Conservation (phyloP, 2,797 vertebrate species). For the Lerista edwardsae region DNA sequence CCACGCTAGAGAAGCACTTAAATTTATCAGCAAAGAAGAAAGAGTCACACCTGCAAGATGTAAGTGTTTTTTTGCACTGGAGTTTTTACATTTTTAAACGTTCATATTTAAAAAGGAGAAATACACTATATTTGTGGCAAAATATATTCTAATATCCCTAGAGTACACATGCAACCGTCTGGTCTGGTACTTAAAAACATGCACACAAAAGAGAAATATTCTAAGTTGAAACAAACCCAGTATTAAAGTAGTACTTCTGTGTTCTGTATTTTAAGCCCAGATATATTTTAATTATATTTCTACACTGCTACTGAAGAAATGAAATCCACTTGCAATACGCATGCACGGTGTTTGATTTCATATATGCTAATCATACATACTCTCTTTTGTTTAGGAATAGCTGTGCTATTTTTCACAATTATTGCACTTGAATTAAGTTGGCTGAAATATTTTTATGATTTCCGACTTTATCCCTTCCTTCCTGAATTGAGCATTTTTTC, state of each 20-base stretch:
- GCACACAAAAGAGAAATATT: constrained; percentile 21
- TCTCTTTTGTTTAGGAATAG: constrained; percentile 4
- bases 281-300: background rate
- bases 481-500: background rate
- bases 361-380: background rate
- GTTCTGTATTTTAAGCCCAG: constrained; percentile 33
- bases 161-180: background rate
- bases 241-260: background rate
- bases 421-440: constrained; percentile 15
- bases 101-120: constrained; percentile 15
- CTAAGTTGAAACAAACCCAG: constrained; percentile 31
- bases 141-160: constrained; percentile 15
- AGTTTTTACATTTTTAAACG: background rate
- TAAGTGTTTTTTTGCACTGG: constrained; percentile 68
- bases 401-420: background rate
- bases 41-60: constrained; percentile 93
- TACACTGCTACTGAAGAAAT: constrained; percentile 11
- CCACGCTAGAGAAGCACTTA: constrained; percentile 95
- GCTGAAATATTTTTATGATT: background rate
- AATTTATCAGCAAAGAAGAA: constrained; percentile 97
- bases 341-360: constrained; percentile 8
- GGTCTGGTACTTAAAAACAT: background rate
- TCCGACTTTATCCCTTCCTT: background rate
- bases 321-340: background rate
- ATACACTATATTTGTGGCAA: constrained; percentile 4